phyloP scores from a whole-genome alignment of 2,113 vertebrate species.

The Hucho hucho region DNA sequence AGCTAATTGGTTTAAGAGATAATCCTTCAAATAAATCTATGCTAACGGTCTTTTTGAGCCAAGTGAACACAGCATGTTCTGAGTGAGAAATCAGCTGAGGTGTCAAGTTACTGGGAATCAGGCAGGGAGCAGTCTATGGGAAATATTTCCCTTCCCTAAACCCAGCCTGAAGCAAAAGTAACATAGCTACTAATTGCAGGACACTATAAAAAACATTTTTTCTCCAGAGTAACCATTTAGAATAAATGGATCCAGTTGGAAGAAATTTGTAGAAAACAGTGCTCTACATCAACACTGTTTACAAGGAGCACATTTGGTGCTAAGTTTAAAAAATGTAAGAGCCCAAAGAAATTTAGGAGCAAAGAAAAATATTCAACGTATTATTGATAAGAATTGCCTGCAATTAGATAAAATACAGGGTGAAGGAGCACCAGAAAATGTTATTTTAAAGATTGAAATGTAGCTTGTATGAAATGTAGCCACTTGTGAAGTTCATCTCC shows the following conservation, averaged over 20 bases:
- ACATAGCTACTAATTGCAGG: background rate
- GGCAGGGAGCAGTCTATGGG: background rate
- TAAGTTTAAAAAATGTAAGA: too few relatives aligned
- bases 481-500: too few relatives aligned
- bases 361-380: too few relatives aligned
- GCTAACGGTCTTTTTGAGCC: constrained; percentile 14
- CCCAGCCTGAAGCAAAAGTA: background rate
- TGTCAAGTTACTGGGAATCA: background rate
- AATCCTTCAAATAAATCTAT: constrained; percentile 4
- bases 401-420: too few relatives aligned
- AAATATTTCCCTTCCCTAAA: background rate
- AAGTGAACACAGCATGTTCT: background rate
- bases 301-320: too few relatives aligned
- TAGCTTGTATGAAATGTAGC: too few relatives aligned
- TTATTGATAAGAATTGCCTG: too few relatives aligned
- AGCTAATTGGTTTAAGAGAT: background rate
- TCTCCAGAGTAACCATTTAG: background rate
- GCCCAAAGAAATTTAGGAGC: too few relatives aligned
- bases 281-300: too few relatives aligned
- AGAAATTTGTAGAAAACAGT: background rate
- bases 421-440: too few relatives aligned
- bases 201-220: background rate
- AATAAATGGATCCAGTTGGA: background rate
- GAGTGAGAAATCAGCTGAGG: background rate
- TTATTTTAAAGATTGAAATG: too few relatives aligned